Conservation (phyloP, 2,797 vertebrate species). For the Cyclura pinguis region DNA sequence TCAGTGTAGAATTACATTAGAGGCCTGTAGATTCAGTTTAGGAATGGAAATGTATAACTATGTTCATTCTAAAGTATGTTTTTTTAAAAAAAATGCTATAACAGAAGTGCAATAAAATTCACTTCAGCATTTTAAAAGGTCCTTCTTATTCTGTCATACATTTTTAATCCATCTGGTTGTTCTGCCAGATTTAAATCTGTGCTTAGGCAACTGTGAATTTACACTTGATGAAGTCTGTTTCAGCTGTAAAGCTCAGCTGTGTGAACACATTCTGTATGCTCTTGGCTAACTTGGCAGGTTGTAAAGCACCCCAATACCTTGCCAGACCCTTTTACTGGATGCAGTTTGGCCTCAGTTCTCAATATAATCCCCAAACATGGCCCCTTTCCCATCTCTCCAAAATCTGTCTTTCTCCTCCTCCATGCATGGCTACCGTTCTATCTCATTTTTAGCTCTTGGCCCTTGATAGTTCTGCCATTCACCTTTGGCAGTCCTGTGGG, state of each 20-base stretch:
- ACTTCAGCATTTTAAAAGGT: neutral
- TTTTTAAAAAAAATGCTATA: neutral
- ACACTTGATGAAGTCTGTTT: neutral
- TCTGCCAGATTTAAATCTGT: neutral
- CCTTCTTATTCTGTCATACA: no score
- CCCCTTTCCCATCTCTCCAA: neutral
- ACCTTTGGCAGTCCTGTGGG: neutral
- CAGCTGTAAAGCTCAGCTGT: neutral
- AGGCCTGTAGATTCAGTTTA: neutral
- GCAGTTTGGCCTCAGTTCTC: neutral
- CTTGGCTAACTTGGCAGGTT: neutral
- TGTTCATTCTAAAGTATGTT: neutral
- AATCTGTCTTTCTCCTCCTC: neutral
- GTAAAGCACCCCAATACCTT: neutral
- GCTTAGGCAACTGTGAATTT: conserved; percentile 5
- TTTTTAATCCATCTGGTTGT: neutral
- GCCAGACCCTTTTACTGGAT: neutral
- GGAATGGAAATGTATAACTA: neutral
- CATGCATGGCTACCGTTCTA: neutral
- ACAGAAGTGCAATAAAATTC: neutral
- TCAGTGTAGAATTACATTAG: neutral
- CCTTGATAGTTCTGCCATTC: neutral
- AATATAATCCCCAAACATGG: neutral
- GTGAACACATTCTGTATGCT: neutral
- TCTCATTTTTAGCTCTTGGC: neutral